A percentile compares a stretch with the other conserved stretches of the same genome.
Conservation (phyloP, 2,888 invertebrate genomes). For the Tetrapedia diversipes region DNA sequence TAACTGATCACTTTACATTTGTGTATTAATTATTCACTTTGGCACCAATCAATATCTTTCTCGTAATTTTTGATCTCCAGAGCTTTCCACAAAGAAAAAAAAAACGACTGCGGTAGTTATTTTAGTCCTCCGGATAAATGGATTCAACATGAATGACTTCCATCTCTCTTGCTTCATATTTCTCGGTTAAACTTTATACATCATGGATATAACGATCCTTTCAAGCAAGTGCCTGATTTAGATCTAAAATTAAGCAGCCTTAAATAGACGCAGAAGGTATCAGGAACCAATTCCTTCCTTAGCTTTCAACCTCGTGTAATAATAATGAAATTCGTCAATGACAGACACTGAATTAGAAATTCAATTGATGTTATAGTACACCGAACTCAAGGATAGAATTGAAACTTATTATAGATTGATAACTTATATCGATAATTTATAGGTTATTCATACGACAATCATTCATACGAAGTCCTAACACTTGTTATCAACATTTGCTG, state of each 20-base stretch:
- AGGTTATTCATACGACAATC: background rate
- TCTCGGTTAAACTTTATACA: constrained; percentile 14
- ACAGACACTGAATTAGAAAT: constrained; percentile 23
- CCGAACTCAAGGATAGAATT: constrained; percentile 42
- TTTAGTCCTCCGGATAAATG: background rate
- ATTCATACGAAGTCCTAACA: too few relatives aligned
- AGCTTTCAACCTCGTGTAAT: constrained; percentile 44
- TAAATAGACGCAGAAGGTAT: background rate
- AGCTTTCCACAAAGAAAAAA: background rate
- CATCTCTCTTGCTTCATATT: background rate
- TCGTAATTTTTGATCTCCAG: background rate
- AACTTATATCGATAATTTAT: too few relatives aligned
- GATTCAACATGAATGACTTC: constrained; percentile 22
- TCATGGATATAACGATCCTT: constrained; percentile 12
- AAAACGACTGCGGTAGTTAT: background rate
- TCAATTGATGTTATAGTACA: background rate
- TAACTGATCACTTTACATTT: too few relatives aligned
- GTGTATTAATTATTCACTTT: background rate
- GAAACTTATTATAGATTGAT: constrained; percentile 65
- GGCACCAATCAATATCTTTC: background rate
- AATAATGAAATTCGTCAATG: constrained; percentile 62
- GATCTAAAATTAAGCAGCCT: constrained; percentile 17
- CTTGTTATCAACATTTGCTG: too few relatives aligned
- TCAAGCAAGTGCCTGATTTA: constrained; percentile 3
- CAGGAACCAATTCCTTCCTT: constrained; percentile 17